Evolutionary conservation across 2,113 vertebrate genomes (phyloP).

Genomic region (Percina caprodes): DNA sequence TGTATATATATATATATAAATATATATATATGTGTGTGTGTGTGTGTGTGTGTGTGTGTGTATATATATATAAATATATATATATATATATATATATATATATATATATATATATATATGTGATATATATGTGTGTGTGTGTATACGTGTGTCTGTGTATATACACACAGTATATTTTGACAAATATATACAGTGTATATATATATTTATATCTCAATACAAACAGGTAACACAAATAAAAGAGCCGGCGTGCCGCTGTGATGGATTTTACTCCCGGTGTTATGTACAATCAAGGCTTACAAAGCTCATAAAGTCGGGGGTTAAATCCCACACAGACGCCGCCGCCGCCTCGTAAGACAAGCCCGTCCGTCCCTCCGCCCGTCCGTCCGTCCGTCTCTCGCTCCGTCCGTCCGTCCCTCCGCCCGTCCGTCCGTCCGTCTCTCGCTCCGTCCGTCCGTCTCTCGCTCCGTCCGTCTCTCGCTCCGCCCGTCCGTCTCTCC

Average conservation of each 20-base stretch:
- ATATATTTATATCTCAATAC: slow-evolving; percentile 63
- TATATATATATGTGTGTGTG: too few species aligned
- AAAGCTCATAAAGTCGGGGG: slow-evolving; percentile 68
- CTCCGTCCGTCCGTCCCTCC: fast-evolving
- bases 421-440: fast-evolving
- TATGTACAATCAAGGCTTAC: slow-evolving; percentile 72
- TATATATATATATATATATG: neutral
- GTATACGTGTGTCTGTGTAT: too few species aligned
- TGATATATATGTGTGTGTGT: too few species aligned
- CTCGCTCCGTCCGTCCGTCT: neutral
- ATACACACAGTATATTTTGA: too few species aligned
- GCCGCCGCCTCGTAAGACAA: neutral
- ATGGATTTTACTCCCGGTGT: slow-evolving; percentile 24
- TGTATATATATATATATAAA: too few species aligned
- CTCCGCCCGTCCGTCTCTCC: fast-evolving
- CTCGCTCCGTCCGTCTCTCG: neutral
- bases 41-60: too few species aligned
- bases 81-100: slow-evolving; percentile 25
- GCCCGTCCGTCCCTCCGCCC: neutral
- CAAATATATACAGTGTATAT: neutral
- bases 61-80: too few species aligned
- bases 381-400: fast-evolving
- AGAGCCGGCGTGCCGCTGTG: slow-evolving; percentile 29
- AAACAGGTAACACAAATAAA: slow-evolving; percentile 64
- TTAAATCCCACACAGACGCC: slow-evolving; percentile 22